These are phyloP conservation scores for Typhlichthys eigenmanni DNA, from an alignment of 2,797 vertebrate species.

Conservation along the genomic window DNA sequence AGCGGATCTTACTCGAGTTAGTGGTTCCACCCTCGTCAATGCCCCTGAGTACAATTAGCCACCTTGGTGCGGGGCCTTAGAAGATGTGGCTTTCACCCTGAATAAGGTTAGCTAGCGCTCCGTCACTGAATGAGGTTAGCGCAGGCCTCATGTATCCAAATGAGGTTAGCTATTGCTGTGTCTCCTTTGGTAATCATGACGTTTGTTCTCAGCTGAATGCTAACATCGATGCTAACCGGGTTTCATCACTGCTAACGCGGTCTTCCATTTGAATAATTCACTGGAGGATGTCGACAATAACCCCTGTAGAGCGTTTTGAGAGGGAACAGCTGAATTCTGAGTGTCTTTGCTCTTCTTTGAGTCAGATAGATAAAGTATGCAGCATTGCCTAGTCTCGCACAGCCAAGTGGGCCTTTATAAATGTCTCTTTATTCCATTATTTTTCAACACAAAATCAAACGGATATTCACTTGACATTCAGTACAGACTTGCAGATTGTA, in stretches of 20 bases:
- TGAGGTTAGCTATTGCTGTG: slow-evolving; percentile 54
- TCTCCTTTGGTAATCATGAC: slow-evolving; percentile 73
- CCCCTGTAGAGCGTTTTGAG: slow-evolving; percentile 53
- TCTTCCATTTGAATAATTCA: slow-evolving; percentile 73
- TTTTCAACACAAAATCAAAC: slow-evolving; percentile 54
- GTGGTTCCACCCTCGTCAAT: slow-evolving; percentile 40
- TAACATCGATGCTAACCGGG: slow-evolving; percentile 70
- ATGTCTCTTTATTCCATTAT: slow-evolving; percentile 40
- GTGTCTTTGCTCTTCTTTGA: slow-evolving; percentile 46
- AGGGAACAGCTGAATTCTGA: slow-evolving; percentile 67
- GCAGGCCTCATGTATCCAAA: slow-evolving; percentile 47
- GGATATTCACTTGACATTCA: slow-evolving; percentile 40
- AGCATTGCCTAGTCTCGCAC: slow-evolving; percentile 12
- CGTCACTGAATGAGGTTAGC: slow-evolving; percentile 55
- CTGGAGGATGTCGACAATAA: slow-evolving; percentile 71
- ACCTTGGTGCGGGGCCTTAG: slow-evolving; percentile 21
- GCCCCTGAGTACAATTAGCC: slow-evolving; percentile 53
- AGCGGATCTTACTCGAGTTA: slow-evolving; percentile 12
- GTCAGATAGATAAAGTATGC: slow-evolving; percentile 47
- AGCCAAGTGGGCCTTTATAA: slow-evolving; percentile 32
- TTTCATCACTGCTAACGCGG: slow-evolving; percentile 64
- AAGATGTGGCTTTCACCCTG: slow-evolving; percentile 38
- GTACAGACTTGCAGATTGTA: slow-evolving; percentile 29
- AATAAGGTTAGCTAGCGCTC: slow-evolving; percentile 53
- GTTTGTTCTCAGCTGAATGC: slow-evolving; percentile 77